Percentiles rank a stretch among this genome's conserved stretches.
Evolutionary conservation across 2,888 invertebrate species (phyloP).

Genomic region (Pristionchus arcanus): DNA sequence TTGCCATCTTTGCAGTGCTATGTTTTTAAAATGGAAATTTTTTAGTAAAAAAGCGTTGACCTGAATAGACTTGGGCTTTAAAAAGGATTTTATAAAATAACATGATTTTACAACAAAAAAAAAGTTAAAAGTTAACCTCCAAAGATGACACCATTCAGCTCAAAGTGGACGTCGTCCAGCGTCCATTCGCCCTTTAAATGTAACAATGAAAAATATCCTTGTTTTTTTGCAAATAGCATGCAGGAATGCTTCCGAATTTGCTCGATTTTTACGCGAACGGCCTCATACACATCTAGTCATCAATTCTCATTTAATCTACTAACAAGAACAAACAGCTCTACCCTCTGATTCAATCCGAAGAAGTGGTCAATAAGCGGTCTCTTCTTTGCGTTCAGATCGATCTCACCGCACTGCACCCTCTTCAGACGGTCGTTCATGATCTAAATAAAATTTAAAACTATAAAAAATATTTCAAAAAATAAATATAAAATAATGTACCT

Average conservation of each 20-base stretch:
- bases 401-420: not conserved
- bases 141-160: constrained; percentile 82
- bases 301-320: no score
- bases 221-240: no score
- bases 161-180: constrained; percentile 80
- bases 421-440: constrained; percentile 27
- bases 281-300: no score
- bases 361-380: constrained; percentile 81
- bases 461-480: not conserved
- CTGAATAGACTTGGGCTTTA: not conserved
- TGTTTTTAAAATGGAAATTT: not conserved
- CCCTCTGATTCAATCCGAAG: constrained; percentile 62
- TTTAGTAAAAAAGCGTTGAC: no score
- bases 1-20: not conserved
- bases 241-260: no score
- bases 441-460: not conserved
- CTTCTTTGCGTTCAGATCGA: constrained; percentile 50
- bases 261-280: no score
- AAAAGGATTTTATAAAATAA: not conserved
- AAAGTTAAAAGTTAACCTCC: constrained; percentile 65
- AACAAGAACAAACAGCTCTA: not conserved
- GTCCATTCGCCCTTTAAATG: constrained; percentile 76
- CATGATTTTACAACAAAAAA: not conserved
- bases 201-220: constrained; percentile 57
- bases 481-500: constrained; percentile 74